phyloP scores from a whole-genome alignment of 2,888 invertebrate species.

The Diadegma fenestrale region DNA sequence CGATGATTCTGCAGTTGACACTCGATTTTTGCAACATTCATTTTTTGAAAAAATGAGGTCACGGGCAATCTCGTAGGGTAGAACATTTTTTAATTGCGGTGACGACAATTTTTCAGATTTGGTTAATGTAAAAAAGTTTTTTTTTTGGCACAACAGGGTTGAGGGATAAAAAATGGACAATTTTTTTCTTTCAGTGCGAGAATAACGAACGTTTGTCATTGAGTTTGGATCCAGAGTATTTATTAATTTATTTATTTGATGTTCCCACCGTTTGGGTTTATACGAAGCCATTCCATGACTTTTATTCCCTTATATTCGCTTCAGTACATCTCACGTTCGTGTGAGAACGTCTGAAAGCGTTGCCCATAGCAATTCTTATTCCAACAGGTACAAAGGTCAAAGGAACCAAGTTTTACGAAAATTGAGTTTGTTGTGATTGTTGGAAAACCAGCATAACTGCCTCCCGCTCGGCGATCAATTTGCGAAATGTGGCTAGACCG shows the following conservation, averaged over 20 bases:
- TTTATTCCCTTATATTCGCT: not conserved
- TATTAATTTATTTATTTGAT: not conserved
- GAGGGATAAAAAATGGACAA: not conserved
- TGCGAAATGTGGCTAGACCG: not conserved
- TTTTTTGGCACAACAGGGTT: not conserved
- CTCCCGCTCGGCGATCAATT: not conserved
- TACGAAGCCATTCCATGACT: not conserved
- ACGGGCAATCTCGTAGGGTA: no score
- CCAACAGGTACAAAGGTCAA: not conserved
- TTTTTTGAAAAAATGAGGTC: no score
- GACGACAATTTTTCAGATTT: no score
- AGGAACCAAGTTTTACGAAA: not conserved
- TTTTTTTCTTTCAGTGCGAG: not conserved
- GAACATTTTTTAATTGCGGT: no score
- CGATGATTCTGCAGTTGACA: no score
- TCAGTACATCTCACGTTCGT: not conserved
- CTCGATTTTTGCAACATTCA: no score
- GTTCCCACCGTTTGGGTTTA: not conserved
- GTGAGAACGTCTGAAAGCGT: not conserved
- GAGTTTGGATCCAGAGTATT: not conserved
- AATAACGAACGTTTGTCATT: not conserved
- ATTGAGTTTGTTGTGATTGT: not conserved
- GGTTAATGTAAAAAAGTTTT: not conserved
- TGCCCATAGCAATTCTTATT: not conserved
- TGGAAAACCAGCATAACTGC: not conserved